A percentile compares a stretch with the other conserved stretches of the same genome.
Evolutionary conservation across 2,888 invertebrate species (phyloP).

Genomic region (Lasioglossum pauxillum): DNA sequence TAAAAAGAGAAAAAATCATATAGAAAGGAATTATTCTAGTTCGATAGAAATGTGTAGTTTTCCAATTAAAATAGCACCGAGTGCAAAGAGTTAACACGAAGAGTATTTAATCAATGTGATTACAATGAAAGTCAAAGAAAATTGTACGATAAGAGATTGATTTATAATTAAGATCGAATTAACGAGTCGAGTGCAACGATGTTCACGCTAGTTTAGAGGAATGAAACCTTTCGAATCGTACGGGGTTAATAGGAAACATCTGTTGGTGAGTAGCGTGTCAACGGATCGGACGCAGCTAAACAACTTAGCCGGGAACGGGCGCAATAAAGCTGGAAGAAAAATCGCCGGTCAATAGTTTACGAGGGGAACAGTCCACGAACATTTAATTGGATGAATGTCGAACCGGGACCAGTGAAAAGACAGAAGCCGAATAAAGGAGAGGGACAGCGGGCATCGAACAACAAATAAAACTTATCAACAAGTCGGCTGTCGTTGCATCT

Average conservation of each 20-base stretch:
- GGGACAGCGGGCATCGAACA: slow-evolving; percentile 27
- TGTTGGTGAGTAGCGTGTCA: not conserved
- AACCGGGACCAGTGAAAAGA: slow-evolving; percentile 19
- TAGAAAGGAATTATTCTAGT: no score
- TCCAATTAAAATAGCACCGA: no score
- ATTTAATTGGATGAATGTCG: slow-evolving; percentile 51
- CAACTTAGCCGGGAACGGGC: slow-evolving; percentile 1
- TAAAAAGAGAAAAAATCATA: no score
- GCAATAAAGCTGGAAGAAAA: slow-evolving; percentile 32
- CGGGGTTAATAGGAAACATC: not conserved
- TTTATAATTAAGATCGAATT: not conserved
- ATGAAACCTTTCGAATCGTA: not conserved
- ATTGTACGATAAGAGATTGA: no score
- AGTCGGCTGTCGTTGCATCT: slow-evolving; percentile 52
- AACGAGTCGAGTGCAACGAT: not conserved
- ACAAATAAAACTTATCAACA: slow-evolving; percentile 69
- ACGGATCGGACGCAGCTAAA: slow-evolving; percentile 9
- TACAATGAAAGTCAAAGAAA: no score
- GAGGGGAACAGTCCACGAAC: slow-evolving; percentile 33
- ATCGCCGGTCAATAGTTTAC: slow-evolving; percentile 31
- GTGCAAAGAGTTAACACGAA: no score
- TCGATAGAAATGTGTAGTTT: no score
- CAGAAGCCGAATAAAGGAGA: not conserved
- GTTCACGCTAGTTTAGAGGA: not conserved
- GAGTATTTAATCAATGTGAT: no score